phyloP scores from a whole-genome alignment of 1,140 invertebrate species.

The Formica exsecta region DNA sequence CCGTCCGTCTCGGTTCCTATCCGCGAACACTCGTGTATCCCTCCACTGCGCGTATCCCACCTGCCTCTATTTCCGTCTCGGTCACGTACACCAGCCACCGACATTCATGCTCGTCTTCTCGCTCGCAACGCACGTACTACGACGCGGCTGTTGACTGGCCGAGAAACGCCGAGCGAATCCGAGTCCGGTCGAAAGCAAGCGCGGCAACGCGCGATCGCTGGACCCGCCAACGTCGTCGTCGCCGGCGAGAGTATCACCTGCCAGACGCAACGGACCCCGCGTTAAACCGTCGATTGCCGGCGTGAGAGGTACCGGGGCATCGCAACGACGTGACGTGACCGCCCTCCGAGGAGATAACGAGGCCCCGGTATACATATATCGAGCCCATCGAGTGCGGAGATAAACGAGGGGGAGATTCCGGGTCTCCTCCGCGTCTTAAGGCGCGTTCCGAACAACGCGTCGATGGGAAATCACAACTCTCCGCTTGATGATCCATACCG shows the following conservation, averaged over 20 bases:
- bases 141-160: constrained; percentile 13
- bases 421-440: neutral
- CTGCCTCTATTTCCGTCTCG: constrained; percentile 44
- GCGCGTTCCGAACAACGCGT: constrained; percentile 1
- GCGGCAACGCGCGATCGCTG: constrained; percentile 5
- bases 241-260: constrained; percentile 37
- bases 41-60: constrained; percentile 28
- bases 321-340: constrained; percentile 16
- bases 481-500: constrained; percentile 26
- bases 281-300: constrained; percentile 29
- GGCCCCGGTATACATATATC: constrained; percentile 9
- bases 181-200: constrained; percentile 28
- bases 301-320: constrained; percentile 33
- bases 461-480: constrained; percentile 1
- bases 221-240: neutral
- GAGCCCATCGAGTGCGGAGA: constrained; percentile 5
- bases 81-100: constrained; percentile 34
- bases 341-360: constrained; percentile 30
- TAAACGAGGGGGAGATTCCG: constrained; percentile 28
- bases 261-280: constrained; percentile 44
- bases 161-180: constrained; percentile 31
- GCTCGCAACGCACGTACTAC: constrained; percentile 38
- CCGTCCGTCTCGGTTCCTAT: constrained; percentile 9
- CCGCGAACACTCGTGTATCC: neutral
- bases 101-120: constrained; percentile 37